Evolutionary conservation across 1,140 invertebrate species (phyloP).

Genomic region (Mactra quadrangularis): DNA sequence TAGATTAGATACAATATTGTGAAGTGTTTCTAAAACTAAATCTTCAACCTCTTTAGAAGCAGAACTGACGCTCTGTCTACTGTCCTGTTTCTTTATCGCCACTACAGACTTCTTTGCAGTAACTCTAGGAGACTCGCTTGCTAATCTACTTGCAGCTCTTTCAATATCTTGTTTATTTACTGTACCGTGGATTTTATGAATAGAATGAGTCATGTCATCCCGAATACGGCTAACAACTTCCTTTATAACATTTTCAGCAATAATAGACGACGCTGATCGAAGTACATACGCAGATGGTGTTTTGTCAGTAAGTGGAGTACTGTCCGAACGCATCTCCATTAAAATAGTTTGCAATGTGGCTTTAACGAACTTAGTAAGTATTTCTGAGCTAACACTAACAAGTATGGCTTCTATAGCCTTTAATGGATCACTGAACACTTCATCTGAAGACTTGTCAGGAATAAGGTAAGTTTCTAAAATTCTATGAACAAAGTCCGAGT

Average conservation of each 20-base stretch:
- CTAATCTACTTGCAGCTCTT: constrained; percentile 54
- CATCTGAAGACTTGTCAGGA: constrained; percentile 2
- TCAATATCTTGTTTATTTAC: constrained; percentile 52
- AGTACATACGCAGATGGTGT: constrained; percentile 41
- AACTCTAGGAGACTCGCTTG: constrained; percentile 17
- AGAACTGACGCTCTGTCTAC: constrained; percentile 11
- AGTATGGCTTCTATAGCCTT: constrained; percentile 52
- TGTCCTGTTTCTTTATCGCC: neutral
- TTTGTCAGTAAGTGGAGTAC: neutral
- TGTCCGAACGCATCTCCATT: constrained; percentile 35
- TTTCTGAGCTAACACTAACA: constrained; percentile 50
- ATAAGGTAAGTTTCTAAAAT: constrained; percentile 51
- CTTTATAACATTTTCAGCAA: constrained; percentile 53
- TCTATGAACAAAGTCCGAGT: constrained; percentile 30
- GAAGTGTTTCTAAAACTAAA: constrained; percentile 56
- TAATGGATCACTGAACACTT: constrained; percentile 37
- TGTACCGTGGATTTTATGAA: constrained; percentile 35
- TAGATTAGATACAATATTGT: constrained; percentile 57
- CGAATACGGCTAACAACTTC: constrained; percentile 40
- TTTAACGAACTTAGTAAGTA: constrained; percentile 53
- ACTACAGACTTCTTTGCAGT: neutral
- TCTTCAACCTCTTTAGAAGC: constrained; percentile 52
- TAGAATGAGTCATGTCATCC: constrained; percentile 17
- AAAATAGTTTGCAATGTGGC: constrained; percentile 54
- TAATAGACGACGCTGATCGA: constrained; percentile 53